A percentile compares a stretch with the other conserved stretches of the same genome.
Conservation (phyloP, 1,140 invertebrate species). For the Aphelenchoides besseyi region DNA sequence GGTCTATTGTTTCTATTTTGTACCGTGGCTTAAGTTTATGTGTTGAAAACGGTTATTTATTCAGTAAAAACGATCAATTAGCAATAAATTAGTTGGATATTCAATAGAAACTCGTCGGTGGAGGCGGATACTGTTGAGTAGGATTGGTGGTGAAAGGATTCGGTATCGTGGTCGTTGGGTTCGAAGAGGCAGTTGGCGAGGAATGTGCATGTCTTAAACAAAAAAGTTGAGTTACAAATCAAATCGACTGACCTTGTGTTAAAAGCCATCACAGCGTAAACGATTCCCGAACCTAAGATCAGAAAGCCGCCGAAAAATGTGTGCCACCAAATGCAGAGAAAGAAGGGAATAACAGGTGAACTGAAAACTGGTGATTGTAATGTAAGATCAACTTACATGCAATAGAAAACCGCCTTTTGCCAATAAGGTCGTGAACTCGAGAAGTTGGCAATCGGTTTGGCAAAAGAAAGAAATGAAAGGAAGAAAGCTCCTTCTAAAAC, state of each 20-base stretch:
- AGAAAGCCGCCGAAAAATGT: background rate
- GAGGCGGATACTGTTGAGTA: background rate
- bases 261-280: background rate
- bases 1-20: constrained; percentile 69
- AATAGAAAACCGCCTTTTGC: background rate
- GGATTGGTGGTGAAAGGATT: background rate
- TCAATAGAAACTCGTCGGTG: background rate
- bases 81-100: background rate
- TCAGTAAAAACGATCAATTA: background rate
- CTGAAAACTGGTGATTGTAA: background rate
- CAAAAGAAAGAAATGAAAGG: background rate
- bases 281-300: background rate
- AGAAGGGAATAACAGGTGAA: background rate
- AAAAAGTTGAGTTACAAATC: background rate
- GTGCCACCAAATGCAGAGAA: background rate
- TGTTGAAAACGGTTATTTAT: background rate
- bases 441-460: background rate
- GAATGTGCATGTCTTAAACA: background rate
- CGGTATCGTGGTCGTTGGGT: background rate
- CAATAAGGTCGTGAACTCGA: background rate
- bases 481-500: background rate
- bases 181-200: background rate
- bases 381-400: background rate
- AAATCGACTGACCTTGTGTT: background rate
- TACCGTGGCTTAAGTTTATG: constrained; percentile 35